Evolutionary conservation across 2,888 invertebrate species (phyloP).

Genomic region (Nebria brevicollis): DNA sequence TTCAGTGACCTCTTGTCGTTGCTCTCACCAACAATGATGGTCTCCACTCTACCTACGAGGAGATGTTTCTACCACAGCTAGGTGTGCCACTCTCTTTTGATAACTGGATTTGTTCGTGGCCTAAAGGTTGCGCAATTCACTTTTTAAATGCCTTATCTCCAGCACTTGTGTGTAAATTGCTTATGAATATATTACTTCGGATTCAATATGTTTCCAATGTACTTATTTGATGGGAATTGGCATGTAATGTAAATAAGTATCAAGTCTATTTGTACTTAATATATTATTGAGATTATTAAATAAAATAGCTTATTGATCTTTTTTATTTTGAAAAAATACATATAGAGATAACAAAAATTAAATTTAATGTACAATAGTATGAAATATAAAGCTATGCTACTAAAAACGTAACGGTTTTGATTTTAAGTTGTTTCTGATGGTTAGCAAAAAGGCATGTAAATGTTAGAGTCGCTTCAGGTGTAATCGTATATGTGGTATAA

Average conservation of each 20-base stretch:
- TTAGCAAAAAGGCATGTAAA: not conserved
- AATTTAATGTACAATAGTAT: too few relatives aligned
- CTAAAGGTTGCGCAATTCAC: conserved; percentile 1
- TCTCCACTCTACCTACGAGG: not conserved
- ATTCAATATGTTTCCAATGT: not conserved
- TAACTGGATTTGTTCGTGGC: not conserved
- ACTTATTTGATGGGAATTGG: too few relatives aligned
- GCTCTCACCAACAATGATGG: not conserved
- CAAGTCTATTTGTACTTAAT: too few relatives aligned
- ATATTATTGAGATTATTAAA: too few relatives aligned
- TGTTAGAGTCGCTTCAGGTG: not conserved
- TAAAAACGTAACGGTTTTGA: not conserved
- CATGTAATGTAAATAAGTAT: too few relatives aligned
- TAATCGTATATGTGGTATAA: not conserved
- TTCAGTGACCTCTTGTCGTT: conserved; percentile 23
- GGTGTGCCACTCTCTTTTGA: not conserved
- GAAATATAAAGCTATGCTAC: not conserved
- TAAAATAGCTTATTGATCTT: too few relatives aligned
- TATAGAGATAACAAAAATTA: too few relatives aligned
- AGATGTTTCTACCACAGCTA: not conserved
- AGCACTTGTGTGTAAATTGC: not conserved
- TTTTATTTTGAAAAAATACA: too few relatives aligned
- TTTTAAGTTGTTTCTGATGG: not conserved
- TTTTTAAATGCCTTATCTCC: not conserved
- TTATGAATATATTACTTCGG: not conserved